These are phyloP conservation scores for human DNA, from an alignment of 2,113 vertebrate species.

Conservation along the genomic window GRCh38 chr2:83967001-83967500, in stretches of 20 bases:
- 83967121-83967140: too few species aligned
- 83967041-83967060: too few species aligned
- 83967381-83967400: neutral
- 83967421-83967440: neutral
- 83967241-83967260: neutral
- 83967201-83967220: neutral
- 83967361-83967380: neutral
- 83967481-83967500: neutral
- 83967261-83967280: neutral
- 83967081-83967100: too few species aligned
- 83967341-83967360: neutral
- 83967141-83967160: neutral
- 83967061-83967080: too few species aligned
- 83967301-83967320: neutral
- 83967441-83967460: neutral
- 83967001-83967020: too few species aligned
- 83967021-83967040: too few species aligned
- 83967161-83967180: neutral
- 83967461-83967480: neutral
- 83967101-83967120: too few species aligned
- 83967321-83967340: neutral
- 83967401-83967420: neutral
- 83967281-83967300: neutral
- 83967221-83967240: neutral
- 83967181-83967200: neutral